Conservation (phyloP, 2,113 vertebrate genomes). For the Oostethus manadensis region DNA sequence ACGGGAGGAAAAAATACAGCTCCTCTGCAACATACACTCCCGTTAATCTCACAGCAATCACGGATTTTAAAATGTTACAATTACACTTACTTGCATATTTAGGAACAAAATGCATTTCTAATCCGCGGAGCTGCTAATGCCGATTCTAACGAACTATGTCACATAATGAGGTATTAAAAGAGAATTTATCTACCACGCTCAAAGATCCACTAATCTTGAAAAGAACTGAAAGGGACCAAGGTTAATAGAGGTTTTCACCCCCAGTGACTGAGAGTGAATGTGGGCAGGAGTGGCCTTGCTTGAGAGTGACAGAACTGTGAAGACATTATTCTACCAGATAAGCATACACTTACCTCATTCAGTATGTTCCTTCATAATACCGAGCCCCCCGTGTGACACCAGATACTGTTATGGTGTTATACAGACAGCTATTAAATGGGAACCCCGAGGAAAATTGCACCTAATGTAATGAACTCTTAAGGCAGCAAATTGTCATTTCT, state of each 20-base stretch:
- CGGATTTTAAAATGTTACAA: constrained; percentile 35
- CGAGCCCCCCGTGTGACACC: neutral
- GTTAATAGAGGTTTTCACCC: constrained; percentile 57
- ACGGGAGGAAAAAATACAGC: constrained; percentile 2
- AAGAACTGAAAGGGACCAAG: constrained; percentile 18
- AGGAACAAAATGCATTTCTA: constrained; percentile 40
- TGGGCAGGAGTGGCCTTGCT: constrained; percentile 19
- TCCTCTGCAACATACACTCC: neutral
- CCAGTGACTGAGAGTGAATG: constrained; percentile 20
- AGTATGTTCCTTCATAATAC: constrained; percentile 8
- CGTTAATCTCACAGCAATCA: neutral
- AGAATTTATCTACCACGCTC: constrained; percentile 32
- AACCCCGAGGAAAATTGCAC: constrained; percentile 5
- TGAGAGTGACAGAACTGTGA: neutral
- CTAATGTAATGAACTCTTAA: neutral
- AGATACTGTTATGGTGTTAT: constrained; percentile 9
- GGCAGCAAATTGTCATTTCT: neutral
- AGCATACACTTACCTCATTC: constrained; percentile 18
- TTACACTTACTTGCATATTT: constrained; percentile 53
- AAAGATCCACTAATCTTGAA: constrained; percentile 19
- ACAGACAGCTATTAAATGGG: constrained; percentile 14
- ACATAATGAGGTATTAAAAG: constrained; percentile 19
- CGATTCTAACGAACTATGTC: constrained; percentile 38
- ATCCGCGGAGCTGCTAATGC: constrained; percentile 32
- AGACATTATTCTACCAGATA: constrained; percentile 14